Evolutionary conservation across 1,140 invertebrate species (phyloP).

Genomic region (Lycorma delicatula): DNA sequence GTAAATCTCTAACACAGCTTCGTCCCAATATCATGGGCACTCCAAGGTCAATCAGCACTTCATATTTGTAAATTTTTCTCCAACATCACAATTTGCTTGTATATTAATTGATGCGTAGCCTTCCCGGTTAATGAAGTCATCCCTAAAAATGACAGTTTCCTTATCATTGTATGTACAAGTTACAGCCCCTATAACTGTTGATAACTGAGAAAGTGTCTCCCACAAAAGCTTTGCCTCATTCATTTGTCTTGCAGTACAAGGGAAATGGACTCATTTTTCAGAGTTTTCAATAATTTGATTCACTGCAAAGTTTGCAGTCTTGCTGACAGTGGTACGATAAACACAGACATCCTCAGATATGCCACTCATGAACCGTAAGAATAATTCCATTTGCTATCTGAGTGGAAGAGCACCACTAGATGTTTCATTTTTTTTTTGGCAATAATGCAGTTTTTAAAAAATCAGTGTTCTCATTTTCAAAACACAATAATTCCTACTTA

Average conservation of each 20-base stretch:
- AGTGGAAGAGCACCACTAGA: background rate
- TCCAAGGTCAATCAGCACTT: too few species aligned
- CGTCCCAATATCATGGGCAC: too few species aligned
- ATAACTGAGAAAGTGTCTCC: background rate
- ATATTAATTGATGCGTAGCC: too few species aligned
- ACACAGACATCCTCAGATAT: background rate
- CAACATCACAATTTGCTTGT: too few species aligned
- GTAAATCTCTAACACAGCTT: too few species aligned
- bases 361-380: too few species aligned
- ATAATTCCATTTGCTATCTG: too few species aligned
- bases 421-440: background rate
- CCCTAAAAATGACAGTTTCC: background rate
- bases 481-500: background rate
- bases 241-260: background rate
- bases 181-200: background rate
- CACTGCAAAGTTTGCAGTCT: background rate
- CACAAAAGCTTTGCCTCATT: slow-evolving; percentile 3
- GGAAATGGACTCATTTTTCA: slow-evolving; percentile 1
- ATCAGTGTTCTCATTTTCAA: background rate
- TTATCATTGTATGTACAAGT: background rate
- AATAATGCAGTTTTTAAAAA: slow-evolving; percentile 2
- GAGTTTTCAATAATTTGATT: background rate
- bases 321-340: background rate
- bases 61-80: too few species aligned
- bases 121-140: background rate